These are phyloP conservation scores for Suncus etruscus DNA, from an alignment of 2,113 vertebrate genomes.

Conservation along the genomic window DNA sequence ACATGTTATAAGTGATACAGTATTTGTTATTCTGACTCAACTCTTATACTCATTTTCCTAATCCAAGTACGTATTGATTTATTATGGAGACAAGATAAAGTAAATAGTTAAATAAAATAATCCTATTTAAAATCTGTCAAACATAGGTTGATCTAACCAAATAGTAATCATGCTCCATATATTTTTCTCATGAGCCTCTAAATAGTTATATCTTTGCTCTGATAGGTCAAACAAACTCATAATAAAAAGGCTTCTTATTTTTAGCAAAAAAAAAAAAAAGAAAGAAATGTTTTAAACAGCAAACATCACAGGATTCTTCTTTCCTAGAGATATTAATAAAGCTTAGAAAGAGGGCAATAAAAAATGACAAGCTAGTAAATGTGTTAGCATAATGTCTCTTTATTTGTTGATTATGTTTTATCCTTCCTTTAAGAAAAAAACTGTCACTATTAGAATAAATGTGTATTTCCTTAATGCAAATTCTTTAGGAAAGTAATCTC, in stretches of 20 bases:
- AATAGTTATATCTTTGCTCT: constrained; percentile 52
- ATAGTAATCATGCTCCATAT: constrained; percentile 44
- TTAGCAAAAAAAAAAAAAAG: background rate
- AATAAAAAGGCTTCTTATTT: background rate
- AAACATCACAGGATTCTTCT: constrained; percentile 51
- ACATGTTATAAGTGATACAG: background rate
- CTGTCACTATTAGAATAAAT: constrained; percentile 36
- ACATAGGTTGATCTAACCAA: constrained; percentile 45
- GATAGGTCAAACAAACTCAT: background rate
- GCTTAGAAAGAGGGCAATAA: background rate
- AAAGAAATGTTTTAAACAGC: constrained; percentile 22
- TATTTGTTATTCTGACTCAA: constrained; percentile 24
- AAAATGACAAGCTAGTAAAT: background rate
- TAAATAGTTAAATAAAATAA: constrained; percentile 41
- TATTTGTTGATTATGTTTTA: constrained; percentile 26
- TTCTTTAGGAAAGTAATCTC: constrained; percentile 21
- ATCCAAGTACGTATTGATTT: background rate
- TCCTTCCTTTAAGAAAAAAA: background rate
- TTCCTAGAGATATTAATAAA: constrained; percentile 17
- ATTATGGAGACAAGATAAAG: constrained; percentile 50
- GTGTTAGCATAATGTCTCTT: background rate
- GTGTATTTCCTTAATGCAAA: constrained; percentile 1
- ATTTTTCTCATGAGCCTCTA: constrained; percentile 47
- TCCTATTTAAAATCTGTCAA: background rate
- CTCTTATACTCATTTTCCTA: background rate